A percentile compares a stretch with the other conserved stretches of the same genome.
These are phyloP conservation scores for Tiliacea citrago DNA, from an alignment of 2,888 invertebrate genomes.

Conservation along the genomic window DNA sequence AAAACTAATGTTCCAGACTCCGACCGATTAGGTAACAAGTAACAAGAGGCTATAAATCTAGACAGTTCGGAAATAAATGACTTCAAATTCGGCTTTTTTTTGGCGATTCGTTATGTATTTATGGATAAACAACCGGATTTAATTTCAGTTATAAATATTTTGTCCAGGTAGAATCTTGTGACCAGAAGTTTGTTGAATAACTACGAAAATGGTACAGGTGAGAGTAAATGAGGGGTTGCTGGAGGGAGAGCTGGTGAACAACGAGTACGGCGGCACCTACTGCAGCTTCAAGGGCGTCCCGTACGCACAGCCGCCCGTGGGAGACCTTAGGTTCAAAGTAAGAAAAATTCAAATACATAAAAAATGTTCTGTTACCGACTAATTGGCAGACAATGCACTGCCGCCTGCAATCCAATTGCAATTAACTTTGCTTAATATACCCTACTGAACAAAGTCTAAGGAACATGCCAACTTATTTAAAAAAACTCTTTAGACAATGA, in stretches of 20 bases:
- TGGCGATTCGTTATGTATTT: constrained; percentile 15
- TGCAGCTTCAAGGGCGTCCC: constrained; percentile 83
- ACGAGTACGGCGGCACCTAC: constrained; percentile 72
- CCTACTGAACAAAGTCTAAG: no score
- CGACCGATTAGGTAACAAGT: background rate
- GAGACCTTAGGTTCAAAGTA: constrained; percentile 81
- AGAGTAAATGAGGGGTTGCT: constrained; percentile 73
- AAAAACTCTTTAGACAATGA: background rate
- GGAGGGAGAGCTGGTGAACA: constrained; percentile 74
- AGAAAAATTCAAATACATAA: background rate
- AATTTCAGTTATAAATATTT: constrained; percentile 11
- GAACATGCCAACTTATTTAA: no score
- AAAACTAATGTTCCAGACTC: background rate
- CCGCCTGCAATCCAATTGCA: no score
- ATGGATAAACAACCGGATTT: constrained; percentile 5
- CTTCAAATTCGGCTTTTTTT: background rate
- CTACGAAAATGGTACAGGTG: constrained; percentile 67
- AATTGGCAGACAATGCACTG: background rate
- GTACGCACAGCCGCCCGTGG: constrained; percentile 80
- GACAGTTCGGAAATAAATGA: constrained; percentile 1
- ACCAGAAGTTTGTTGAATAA: background rate
- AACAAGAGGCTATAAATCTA: constrained; percentile 26
- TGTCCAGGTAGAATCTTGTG: constrained; percentile 5
- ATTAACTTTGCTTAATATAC: background rate
- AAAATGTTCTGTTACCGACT: background rate